Evolutionary conservation across 2,797 vertebrate species (phyloP).

Genomic region (Serranus cabrilla): DNA sequence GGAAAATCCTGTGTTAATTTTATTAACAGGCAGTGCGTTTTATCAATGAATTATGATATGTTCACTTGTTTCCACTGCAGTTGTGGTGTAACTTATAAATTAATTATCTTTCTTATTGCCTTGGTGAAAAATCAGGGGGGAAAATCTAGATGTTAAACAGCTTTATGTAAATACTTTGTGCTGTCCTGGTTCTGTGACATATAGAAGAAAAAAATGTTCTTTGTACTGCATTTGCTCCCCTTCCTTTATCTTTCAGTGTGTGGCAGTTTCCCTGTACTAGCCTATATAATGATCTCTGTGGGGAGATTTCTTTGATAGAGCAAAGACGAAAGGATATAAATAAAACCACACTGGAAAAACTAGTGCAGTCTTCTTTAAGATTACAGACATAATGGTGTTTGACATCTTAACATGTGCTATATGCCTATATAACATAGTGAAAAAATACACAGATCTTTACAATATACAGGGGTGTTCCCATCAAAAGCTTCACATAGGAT

Average conservation of each 20-base stretch:
- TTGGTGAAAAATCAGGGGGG: not conserved
- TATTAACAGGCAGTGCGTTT: slow-evolving; percentile 3
- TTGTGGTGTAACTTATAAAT: not conserved
- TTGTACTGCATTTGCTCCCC: slow-evolving; percentile 9
- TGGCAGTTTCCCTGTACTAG: slow-evolving; percentile 6
- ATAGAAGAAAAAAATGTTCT: slow-evolving; percentile 1
- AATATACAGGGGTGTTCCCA: not conserved
- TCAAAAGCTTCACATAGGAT: not conserved
- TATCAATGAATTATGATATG: not conserved
- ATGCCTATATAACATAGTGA: too few species aligned
- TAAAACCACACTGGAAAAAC: slow-evolving; percentile 15
- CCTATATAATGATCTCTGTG: slow-evolving; percentile 45
- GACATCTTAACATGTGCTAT: not conserved
- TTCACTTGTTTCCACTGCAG: slow-evolving; percentile 16
- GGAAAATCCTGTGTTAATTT: slow-evolving; percentile 1
- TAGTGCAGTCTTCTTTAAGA: not conserved
- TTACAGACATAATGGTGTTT: not conserved
- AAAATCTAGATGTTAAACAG: not conserved
- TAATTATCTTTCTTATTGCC: not conserved
- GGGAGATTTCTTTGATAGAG: slow-evolving; percentile 31
- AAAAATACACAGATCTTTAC: too few species aligned
- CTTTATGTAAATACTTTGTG: not conserved
- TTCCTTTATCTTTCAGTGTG: slow-evolving; percentile 5
- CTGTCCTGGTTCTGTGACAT: slow-evolving; percentile 4
- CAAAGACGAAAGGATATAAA: slow-evolving; percentile 34